Evolutionary conservation across 2,113 vertebrate species (phyloP).

Genomic region (Rallus limicola): DNA sequence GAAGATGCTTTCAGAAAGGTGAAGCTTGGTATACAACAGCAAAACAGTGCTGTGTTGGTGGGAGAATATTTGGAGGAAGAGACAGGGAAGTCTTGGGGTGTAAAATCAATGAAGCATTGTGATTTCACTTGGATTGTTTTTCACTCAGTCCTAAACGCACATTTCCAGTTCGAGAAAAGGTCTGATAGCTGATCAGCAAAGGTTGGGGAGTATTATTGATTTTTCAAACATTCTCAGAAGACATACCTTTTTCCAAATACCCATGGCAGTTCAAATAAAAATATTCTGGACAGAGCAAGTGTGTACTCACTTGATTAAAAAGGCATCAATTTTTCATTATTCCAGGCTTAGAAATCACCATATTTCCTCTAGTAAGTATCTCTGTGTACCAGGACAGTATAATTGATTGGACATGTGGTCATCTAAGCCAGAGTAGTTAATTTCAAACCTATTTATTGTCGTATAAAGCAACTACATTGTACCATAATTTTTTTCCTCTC

Average conservation of each 20-base stretch:
- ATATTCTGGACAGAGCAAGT: not conserved
- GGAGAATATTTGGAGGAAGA: not conserved
- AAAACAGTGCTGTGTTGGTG: not conserved
- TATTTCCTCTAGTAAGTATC: conserved; percentile 23
- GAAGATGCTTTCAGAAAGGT: not conserved
- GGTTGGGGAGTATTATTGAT: not conserved
- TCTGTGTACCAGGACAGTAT: not conserved
- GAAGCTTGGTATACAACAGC: not conserved
- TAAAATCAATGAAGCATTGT: not conserved
- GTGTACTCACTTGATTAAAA: conserved; percentile 16
- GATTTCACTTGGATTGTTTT: conserved; percentile 13
- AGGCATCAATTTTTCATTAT: conserved; percentile 27
- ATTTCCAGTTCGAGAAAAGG: not conserved
- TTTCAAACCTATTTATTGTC: conserved; percentile 53
- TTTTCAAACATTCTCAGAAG: conserved; percentile 16
- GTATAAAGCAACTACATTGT: conserved; percentile 3
- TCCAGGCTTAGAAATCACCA: not conserved
- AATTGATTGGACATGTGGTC: conserved; percentile 26
- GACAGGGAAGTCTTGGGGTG: not conserved
- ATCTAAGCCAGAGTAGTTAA: not conserved
- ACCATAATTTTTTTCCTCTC: not conserved
- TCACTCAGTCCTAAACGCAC: not conserved
- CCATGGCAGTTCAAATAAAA: not conserved
- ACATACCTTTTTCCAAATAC: conserved; percentile 5
- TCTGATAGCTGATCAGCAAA: not conserved